Base-by-base conservation (phyloP, 2,888 invertebrate genomes). In the Saturnia pavonia region DNA sequence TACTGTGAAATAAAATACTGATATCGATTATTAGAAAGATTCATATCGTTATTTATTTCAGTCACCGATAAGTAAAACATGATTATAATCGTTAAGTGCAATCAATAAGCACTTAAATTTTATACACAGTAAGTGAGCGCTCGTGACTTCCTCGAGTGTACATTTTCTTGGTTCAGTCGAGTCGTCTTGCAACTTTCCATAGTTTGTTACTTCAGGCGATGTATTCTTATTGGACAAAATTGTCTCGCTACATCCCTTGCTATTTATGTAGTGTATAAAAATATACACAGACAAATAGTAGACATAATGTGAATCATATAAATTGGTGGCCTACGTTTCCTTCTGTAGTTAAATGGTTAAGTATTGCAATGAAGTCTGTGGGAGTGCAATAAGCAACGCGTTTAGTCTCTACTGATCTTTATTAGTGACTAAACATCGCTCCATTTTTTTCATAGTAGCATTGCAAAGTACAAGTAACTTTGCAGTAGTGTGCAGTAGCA, bases 111-210 rank as follows among this genome's bases (percentile, higher is more conserved):
- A 82, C 80, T 86, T 83, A 79, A 81, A 79, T 82, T 80, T 79
- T 83, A 83, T 83, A 79, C 80, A 79, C 70, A 68, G 77, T 76
- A 74, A 76, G 80, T 81, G 80, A 81, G 76, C 76, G 79, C 81
- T 89, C 91, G 91, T 91, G 91, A 91, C 91, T 92, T 90, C 91
- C 90, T 88, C 78, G 78, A 82, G 77, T 74, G 72, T 74, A 82
- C 75, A 88, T 90, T 91, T 90, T 90, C 88, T 87, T 84, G 77
- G 77, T 74, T 76, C 79, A 79, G 81, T 76, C 77, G 75, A 84
- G 80, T 83, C 77, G 91, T 85, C 85, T 85, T 78, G 82, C 90
- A 90, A 91, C 92, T 92, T 92, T 92, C 92, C 89, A 88, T 81
- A 77, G 80, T 83, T 86, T 84, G 84, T 84, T 68, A 45, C 68